Base-by-base conservation (phyloP, 2,888 invertebrate species). In the Limnephilus marmoratus region DNA sequence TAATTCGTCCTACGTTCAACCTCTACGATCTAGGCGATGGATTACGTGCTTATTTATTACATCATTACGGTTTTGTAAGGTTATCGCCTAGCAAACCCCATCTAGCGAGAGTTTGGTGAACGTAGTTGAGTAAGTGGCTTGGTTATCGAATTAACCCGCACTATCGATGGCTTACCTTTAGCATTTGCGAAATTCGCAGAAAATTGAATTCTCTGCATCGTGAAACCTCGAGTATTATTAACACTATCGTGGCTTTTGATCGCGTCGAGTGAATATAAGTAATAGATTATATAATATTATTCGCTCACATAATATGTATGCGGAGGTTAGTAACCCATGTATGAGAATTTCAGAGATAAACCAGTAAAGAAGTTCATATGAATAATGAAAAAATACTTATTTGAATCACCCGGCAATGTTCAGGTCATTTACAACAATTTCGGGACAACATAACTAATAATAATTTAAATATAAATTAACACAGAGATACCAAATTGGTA, bases 141-240 rank as follows among this genome's bases (percentile, higher is more conserved):
- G 45, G 82, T 88, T 92, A 92, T 92, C 45, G 88, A 92, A 88
- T 92, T 91, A 90, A 90, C 41, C 92, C 45, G 81, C 53, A 49
- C 41, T 68, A 88, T 68, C 85, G 92, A 81, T 68, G 87, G 31
- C 81, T 90, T 83, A 92, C 90, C 92, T 92, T 90, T 91, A 88
- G 90, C 87, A 92, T 90, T 92, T 90, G 90, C 31, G 83, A 90
- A 90, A 91, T 90, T 90, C 90, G 90, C 68, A 83, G 81, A 49
- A 87, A 91, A 91, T 91, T 91, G 91, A 91, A 86, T 91, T 91
- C 81, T 29, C 87, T 29, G 68, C 49, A 91, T 37, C 68, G 86
- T 12, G 86, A 45, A 29, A 85, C 45, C 37, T 68, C 68, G 1
- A 9, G 68, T 24, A 24, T 24, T 68, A 68, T 68, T n/a, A 24